Evolutionary conservation across 1,140 invertebrate genomes (phyloP), one percentile per base, ranked within the genome.

Genomic region (Diprion similis): DNA sequence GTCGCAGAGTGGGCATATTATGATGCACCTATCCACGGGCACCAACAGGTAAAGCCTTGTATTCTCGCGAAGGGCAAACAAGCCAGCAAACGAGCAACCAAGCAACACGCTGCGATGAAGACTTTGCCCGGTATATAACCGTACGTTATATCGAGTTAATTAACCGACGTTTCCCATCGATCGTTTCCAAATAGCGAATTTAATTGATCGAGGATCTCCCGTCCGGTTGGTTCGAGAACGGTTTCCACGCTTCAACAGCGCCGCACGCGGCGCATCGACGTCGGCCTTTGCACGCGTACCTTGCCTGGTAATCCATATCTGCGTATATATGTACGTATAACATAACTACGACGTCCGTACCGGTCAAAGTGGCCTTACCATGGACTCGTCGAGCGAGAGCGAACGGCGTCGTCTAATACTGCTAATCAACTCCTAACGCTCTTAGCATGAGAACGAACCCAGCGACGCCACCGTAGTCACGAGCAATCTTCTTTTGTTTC

Each of bases 151-250:
- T 59, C 11, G 51, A 59, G 51, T 59, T 59, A 59, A 59, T 59
- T 59, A 59, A 8, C 6, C 7, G n/a, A 59, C 51, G 51, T 59
- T 59, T 51, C 48, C 48, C 48, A 51, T 51, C 48, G 48, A 51
- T 10, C 48, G 48, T 51, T 51, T 59, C 51, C 51, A 15, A 59
- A 59, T 59, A 59, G 51, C 51, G 51, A 59, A 59, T 59, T 59
- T 59, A 59, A 59, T 59, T 59, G 51, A 59, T 59, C 51, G 51
- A 17, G 51, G 51, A 59, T 59, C 51, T 59, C 51, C 51, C n/a
- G 51, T 59, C 11, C 51, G 51, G 51, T 51, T 0, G 1, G 48
- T 59, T 59, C 11, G n/a, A 37, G 2, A 59, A 59, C 51, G 51
- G 51, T 59, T 59, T 59, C 51, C n/a, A 59, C 51, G 51, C 51